Conservation (phyloP, 2,888 invertebrate species). For the Sphaeridia pumilis region DNA sequence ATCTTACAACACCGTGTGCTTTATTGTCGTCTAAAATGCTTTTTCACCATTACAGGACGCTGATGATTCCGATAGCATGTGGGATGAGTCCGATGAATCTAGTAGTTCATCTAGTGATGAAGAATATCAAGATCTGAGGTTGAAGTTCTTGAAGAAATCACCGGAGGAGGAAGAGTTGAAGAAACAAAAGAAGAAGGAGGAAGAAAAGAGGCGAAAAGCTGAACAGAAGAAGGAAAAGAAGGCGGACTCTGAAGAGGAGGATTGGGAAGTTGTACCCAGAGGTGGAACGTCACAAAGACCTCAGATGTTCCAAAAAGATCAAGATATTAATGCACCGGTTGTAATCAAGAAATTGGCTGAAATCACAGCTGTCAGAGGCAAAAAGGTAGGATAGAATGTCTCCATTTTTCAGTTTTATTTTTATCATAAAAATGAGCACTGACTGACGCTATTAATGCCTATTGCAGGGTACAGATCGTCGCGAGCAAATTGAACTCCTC, state of each 20-base stretch:
- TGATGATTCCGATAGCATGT: slow-evolving; percentile 40
- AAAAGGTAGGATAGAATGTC: too few relatives aligned
- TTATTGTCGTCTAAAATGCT: too few relatives aligned
- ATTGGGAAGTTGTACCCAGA: slow-evolving; percentile 83
- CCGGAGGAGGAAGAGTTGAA: slow-evolving; percentile 53
- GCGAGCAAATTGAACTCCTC: slow-evolving; percentile 83
- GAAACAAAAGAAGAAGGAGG: slow-evolving; percentile 45
- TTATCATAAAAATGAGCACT: too few relatives aligned
- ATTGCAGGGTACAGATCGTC: slow-evolving; percentile 67
- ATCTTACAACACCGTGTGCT: too few relatives aligned
- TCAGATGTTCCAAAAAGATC: slow-evolving; percentile 93
- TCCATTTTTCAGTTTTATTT: too few relatives aligned
- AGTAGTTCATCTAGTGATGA: slow-evolving; percentile 71
- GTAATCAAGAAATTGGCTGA: slow-evolving; percentile 89
- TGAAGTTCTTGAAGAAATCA: slow-evolving; percentile 62
- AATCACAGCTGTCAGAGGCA: slow-evolving; percentile 85
- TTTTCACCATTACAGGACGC: too few relatives aligned
- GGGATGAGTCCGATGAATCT: slow-evolving; percentile 74
- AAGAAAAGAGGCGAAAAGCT: slow-evolving; percentile 38
- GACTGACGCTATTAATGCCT: too few relatives aligned
- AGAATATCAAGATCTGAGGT: slow-evolving; percentile 60
- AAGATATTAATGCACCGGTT: slow-evolving; percentile 86
- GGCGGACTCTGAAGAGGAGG: slow-evolving; percentile 60
- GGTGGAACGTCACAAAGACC: slow-evolving; percentile 68
- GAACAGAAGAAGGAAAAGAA: slow-evolving; percentile 38